Base-by-base conservation (phyloP, 2,888 invertebrate species). In the Monoplex corrugatus region DNA sequence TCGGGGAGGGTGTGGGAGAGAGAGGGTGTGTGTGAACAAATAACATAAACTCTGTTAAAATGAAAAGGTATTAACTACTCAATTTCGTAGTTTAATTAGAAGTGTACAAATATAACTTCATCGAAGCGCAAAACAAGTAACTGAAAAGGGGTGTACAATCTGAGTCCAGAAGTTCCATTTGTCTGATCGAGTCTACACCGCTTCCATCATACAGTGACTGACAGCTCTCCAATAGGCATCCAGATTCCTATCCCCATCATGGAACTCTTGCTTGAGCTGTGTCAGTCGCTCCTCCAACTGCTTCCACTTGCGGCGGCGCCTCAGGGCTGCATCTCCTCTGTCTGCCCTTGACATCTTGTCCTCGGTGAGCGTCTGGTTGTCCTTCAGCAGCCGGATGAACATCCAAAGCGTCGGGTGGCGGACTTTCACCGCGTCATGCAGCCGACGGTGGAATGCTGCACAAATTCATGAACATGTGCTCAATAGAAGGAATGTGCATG, bases 311-410 rank as follows among this genome's bases (percentile, higher is more conserved):
- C 78, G 45, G 28, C 68, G 40, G 19, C 87, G 45, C 45, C 44
- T 50, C 2, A 82, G 87, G 44, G 80, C 23, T 13, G 87, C 50
- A 16, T 87, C 50, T 32, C 87, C 87, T 3, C 28, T 78, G 38
- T 40, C 80, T 40, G 87, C 87, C 50, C 38, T 78, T 32, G 45
- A 32, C 35, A 80, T 80, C 2, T n/a, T 45, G n/a, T n/a, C 35
- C 44, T 87, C 87, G 50, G 63, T 40, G 44, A n/a, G 43, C 28
- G 50, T 50, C 45, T 87, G 87, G 38, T 32, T 44, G 32, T 87
- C 87, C 78, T 87, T 87, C 80, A 87, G 40, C 43, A 45, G 45
- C 16, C 87, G 78, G 50, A 87, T 45, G 80, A 87, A 87, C 35
- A 57, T 84, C 87, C 87, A 87, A 44, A 87, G 63, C 19, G 38